A percentile compares a stretch with the other conserved stretches of the same genome.
phyloP scores from a whole-genome alignment of 2,888 invertebrate genomes.

The Prostheceraeus crozeri region DNA sequence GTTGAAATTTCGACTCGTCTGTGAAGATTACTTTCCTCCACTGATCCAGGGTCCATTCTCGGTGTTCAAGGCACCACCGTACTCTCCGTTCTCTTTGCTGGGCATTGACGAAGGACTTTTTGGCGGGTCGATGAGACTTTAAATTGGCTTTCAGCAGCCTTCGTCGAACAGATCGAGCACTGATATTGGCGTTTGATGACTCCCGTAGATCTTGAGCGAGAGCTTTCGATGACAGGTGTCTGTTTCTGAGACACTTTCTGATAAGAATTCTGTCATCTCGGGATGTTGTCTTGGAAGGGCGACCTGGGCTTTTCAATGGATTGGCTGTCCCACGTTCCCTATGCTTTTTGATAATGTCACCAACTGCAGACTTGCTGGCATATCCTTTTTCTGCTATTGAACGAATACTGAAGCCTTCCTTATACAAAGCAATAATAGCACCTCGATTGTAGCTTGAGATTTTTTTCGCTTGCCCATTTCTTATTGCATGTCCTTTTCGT shows the following conservation, averaged over 20 bases:
- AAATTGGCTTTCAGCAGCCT: slow-evolving; percentile 10
- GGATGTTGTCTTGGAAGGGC: slow-evolving; percentile 13
- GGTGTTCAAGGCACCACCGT: slow-evolving; percentile 16
- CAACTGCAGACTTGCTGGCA: slow-evolving; percentile 15
- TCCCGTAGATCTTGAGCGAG: neutral
- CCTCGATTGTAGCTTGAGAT: slow-evolving; percentile 8
- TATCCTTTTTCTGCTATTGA: slow-evolving; percentile 16
- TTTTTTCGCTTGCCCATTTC: slow-evolving; percentile 19
- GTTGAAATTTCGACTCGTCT: slow-evolving; percentile 21
- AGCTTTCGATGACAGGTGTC: slow-evolving; percentile 15
- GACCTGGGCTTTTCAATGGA: slow-evolving; percentile 22
- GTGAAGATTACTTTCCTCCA: slow-evolving; percentile 16
- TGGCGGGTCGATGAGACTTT: slow-evolving; percentile 13
- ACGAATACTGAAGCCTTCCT: slow-evolving; percentile 5
- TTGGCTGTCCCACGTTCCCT: neutral
- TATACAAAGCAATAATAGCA: slow-evolving; percentile 12
- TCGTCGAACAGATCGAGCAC: slow-evolving; percentile 18
- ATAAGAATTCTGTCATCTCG: slow-evolving; percentile 14
- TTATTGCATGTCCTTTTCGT: too few species aligned
- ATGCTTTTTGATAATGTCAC: slow-evolving; percentile 9
- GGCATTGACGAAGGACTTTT: slow-evolving; percentile 5
- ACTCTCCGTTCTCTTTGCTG: slow-evolving; percentile 7
- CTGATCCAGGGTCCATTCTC: slow-evolving; percentile 7
- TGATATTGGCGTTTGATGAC: slow-evolving; percentile 14
- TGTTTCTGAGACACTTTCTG: slow-evolving; percentile 7